Base-by-base conservation (phyloP, 1,140 invertebrate species). In the Ceratosolen solmsi region DNA sequence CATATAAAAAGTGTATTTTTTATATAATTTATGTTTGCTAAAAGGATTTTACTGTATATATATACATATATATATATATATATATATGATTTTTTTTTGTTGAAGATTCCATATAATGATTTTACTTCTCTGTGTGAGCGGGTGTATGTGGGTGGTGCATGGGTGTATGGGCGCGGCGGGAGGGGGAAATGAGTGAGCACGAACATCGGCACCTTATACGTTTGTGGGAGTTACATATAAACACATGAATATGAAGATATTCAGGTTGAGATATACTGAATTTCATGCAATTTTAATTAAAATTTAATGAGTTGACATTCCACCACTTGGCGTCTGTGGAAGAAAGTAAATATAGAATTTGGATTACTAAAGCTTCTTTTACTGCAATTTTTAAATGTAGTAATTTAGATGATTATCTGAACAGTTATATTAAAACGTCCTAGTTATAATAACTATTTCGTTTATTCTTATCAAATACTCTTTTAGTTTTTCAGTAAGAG, bases 281-380 rank as follows among this genome's bases (percentile, higher is more conserved):
- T 49, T 49, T 71, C 25, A 30, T 71, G 7, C n/a, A 71, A 71
- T 71, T 49, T 71, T 71, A 71, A 71, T 71, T 71, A 71, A 71
- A 71, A 71, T 71, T 71, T 71, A 71, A 71, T 38, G 41, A 49
- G 70, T 71, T 49, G 70, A 71, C 70, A 71, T 71, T 71, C 68
- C 25, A 49, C 2, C 27, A 63, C 60, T 38, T 38, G 36, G 22
- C 5, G 38, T 65, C 60, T 20, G 30, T 9, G 15, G 30, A 68
- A 1, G 63, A 68, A 68, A 68, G 20, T 68, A 68, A 68, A 68
- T 38, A 38, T 36, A 68, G 20, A 5, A 68, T 68, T 68, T 68
- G 20, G 20, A 68, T 38, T 68, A 38, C 2, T 22, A 2, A 33
- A 3, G 36, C 63, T 68, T n/a, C 20, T 68, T 68, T 68, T 68